A percentile compares a stretch with the other conserved stretches of the same genome.
Evolutionary conservation across 2,888 invertebrate genomes (phyloP).

Genomic region (Pseudococcus viburni): DNA sequence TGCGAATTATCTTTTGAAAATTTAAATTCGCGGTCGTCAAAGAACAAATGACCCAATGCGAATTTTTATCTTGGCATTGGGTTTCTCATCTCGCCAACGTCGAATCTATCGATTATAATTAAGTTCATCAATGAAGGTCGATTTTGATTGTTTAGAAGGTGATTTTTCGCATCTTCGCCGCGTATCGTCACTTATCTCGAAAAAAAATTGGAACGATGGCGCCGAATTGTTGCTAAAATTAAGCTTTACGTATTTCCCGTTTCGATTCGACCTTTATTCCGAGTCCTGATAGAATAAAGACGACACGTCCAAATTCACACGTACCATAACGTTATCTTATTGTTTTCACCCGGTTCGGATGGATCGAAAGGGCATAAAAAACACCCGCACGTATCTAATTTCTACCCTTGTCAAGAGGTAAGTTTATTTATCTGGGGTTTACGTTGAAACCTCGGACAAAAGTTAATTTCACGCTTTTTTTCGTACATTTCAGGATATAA

Average conservation of each 20-base stretch:
- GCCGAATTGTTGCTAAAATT: constrained; percentile 6
- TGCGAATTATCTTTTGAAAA: not conserved
- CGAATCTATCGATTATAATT: not conserved
- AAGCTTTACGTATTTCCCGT: not conserved
- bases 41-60: not conserved
- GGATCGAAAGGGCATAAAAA: not conserved
- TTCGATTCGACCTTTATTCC: not conserved
- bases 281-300: not conserved
- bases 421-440: not conserved
- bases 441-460: not conserved
- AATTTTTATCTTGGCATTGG: not conserved
- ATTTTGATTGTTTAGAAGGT: constrained; percentile 14
- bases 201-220: not conserved
- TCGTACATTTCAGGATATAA: not conserved
- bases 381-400: not conserved
- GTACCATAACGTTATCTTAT: not conserved
- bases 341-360: not conserved
- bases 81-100: not conserved
- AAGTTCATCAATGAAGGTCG: constrained; percentile 5
- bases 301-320: not conserved
- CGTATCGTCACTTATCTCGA: too few species aligned
- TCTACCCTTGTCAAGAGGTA: not conserved
- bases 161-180: not conserved
- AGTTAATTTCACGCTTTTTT: not conserved
- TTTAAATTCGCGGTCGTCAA: not conserved